phyloP scores from a whole-genome alignment of 2,113 vertebrate genomes.

The Vulpes vulpes region DNA sequence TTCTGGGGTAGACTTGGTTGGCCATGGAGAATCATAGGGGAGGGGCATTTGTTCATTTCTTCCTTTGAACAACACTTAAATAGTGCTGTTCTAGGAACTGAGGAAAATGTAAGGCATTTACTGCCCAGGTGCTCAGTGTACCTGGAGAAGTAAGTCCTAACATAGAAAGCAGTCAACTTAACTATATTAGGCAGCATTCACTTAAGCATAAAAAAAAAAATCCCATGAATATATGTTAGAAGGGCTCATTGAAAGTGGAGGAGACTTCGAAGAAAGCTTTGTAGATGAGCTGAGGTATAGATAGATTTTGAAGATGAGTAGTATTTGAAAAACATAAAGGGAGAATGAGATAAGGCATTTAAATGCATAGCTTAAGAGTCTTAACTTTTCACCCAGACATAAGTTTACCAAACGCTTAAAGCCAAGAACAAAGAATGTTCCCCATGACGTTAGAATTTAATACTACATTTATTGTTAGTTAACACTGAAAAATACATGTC shows the following conservation, averaged over 20 bases:
- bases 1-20: not conserved
- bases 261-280: not conserved
- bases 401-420: not conserved
- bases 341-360: not conserved
- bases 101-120: not conserved
- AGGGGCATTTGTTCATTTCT: not conserved
- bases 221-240: not conserved
- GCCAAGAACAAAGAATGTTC: not conserved
- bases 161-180: not conserved
- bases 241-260: not conserved
- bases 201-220: not conserved
- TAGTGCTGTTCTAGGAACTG: not conserved
- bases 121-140: not conserved
- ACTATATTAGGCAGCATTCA: not conserved
- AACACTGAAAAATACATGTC: not conserved
- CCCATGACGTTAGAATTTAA: too few relatives aligned
- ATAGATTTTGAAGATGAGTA: not conserved
- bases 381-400: not conserved
- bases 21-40: not conserved
- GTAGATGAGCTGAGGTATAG: not conserved
- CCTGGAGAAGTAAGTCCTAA: not conserved
- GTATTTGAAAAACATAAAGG: not conserved
- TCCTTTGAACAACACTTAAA: not conserved
- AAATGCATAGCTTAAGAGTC: not conserved
- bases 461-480: conserved; percentile 46